These are phyloP conservation scores for Linyphia triangularis DNA, from an alignment of 2,888 invertebrate species.

Conservation along the genomic window DNA sequence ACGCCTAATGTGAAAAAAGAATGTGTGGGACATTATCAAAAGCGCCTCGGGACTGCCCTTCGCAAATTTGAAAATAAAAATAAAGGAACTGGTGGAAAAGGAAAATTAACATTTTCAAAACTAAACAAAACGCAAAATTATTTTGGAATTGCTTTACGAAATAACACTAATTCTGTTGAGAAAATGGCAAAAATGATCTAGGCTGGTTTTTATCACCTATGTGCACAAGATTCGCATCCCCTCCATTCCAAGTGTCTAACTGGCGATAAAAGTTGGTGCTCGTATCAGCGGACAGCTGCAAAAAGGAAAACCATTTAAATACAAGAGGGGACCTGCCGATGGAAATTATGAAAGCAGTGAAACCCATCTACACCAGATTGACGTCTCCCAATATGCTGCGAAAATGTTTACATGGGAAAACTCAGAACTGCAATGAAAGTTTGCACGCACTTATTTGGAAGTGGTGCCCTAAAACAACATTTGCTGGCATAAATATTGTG, in stretches of 20 bases:
- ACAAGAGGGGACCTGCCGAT: not conserved
- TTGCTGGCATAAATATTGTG: too few relatives aligned
- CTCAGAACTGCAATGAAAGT: too few relatives aligned
- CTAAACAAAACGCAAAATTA: slow-evolving; percentile 1
- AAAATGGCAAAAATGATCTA: not conserved
- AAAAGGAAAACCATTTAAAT: not conserved
- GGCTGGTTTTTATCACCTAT: not conserved
- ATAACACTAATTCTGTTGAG: not conserved
- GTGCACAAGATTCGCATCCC: not conserved
- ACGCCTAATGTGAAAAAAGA: not conserved
- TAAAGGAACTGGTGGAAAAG: not conserved
- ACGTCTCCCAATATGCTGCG: not conserved
- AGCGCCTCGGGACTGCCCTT: not conserved
- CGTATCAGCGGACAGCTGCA: not conserved
- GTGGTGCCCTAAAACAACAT: too few relatives aligned
- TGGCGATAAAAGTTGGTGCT: not conserved
- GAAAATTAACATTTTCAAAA: not conserved
- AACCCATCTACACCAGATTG: not conserved
- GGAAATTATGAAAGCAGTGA: not conserved
- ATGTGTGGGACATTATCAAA: not conserved
- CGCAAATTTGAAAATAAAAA: not conserved
- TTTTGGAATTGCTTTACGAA: not conserved
- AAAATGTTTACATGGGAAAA: not conserved
- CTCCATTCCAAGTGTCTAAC: not conserved
- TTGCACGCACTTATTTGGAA: too few relatives aligned